A percentile compares a stretch with the other conserved stretches of the same genome.
phyloP scores from a whole-genome alignment of 2,113 vertebrate species.

The Perccottus glenii region DNA sequence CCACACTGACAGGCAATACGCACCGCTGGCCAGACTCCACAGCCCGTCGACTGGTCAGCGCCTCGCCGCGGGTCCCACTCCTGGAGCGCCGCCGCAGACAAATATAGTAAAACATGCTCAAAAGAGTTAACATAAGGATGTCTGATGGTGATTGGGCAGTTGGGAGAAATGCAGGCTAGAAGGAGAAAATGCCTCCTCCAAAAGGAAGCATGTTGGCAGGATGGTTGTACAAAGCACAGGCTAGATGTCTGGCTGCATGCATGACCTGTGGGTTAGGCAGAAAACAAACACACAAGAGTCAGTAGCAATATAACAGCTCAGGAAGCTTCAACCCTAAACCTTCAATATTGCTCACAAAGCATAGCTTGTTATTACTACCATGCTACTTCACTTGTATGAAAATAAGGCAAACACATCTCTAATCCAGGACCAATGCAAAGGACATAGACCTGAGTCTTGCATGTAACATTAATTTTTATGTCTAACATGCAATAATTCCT shows the following conservation, averaged over 20 bases:
- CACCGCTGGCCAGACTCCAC: slow-evolving; percentile 88
- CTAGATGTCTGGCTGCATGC: slow-evolving; percentile 72
- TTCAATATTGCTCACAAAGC: too few relatives aligned
- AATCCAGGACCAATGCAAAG: not conserved
- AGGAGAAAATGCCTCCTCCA: slow-evolving; percentile 62
- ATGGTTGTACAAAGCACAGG: slow-evolving; percentile 58
- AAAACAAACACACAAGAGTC: slow-evolving; percentile 67
- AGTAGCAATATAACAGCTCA: slow-evolving; percentile 39
- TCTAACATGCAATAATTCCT: too few relatives aligned
- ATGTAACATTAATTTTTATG: too few relatives aligned
- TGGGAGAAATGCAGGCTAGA: slow-evolving; percentile 51
- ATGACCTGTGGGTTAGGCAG: slow-evolving; percentile 79
- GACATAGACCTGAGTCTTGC: too few relatives aligned
- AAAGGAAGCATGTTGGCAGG: slow-evolving; percentile 46
- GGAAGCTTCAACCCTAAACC: not conserved
- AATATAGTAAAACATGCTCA: slow-evolving; percentile 99
- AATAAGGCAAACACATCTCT: not conserved
- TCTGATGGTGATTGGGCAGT: slow-evolving; percentile 67
- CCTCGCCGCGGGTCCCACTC: slow-evolving; percentile 91
- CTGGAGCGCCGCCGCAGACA: slow-evolving; percentile 98
- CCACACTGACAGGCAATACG: slow-evolving; percentile 86
- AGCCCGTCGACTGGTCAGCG: slow-evolving; percentile 90
- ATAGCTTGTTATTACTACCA: too few relatives aligned
- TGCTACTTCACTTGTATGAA: too few relatives aligned
- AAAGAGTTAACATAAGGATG: slow-evolving; percentile 97